A percentile compares a stretch with the other conserved stretches of the same genome.
Evolutionary conservation across 2,797 vertebrate species (phyloP).

Genomic region (Decapterus maruadsi): DNA sequence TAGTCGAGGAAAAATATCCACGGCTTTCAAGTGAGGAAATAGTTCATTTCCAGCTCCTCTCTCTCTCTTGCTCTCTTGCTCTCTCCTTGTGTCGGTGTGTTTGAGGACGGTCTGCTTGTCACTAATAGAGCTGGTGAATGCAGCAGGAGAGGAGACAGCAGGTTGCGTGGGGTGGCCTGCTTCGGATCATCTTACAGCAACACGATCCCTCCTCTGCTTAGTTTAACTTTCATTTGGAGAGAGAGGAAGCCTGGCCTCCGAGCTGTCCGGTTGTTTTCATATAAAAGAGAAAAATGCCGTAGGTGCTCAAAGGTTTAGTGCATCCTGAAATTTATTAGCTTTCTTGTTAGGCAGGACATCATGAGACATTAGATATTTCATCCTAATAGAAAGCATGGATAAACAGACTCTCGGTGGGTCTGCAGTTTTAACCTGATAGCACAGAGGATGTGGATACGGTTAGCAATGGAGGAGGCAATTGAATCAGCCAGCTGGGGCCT

Average conservation of each 20-base stretch:
- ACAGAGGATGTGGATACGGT: constrained; percentile 12
- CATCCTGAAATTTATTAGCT: not conserved
- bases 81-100: constrained; percentile 12
- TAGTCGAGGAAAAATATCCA: constrained; percentile 20
- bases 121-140: constrained; percentile 26
- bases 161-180: not conserved
- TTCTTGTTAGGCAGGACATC: not conserved
- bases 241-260: constrained; percentile 1
- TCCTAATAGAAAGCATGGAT: not conserved
- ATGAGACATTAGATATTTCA: too few species aligned
- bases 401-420: not conserved
- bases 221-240: not conserved
- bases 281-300: not conserved
- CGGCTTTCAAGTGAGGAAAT: constrained; percentile 18
- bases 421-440: constrained; percentile 14
- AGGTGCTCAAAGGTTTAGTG: not conserved
- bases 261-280: constrained; percentile 8
- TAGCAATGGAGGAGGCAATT: not conserved
- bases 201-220: constrained; percentile 42
- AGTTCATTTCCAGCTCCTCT: constrained; percentile 18
- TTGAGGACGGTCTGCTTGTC: not conserved
- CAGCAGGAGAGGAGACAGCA: constrained; percentile 22
- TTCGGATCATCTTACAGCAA: constrained; percentile 68
- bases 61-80: too few species aligned
- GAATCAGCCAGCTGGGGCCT: not conserved